Evolutionary conservation across 1,140 invertebrate species (phyloP), one percentile per base, ranked within the genome.

Genomic region (Telenomus remus): DNA sequence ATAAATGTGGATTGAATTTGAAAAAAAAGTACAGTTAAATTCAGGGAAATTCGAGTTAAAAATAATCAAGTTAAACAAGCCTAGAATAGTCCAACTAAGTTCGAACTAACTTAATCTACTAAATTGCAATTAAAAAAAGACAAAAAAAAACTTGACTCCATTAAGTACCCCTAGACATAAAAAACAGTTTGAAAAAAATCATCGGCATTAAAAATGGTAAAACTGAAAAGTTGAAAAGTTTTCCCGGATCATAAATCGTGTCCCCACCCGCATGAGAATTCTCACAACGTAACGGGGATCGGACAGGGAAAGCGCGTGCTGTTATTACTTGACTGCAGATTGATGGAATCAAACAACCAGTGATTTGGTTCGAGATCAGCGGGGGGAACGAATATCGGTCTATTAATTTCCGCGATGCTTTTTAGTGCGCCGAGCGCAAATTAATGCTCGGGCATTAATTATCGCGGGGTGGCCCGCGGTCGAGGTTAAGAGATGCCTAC

Each of bases 371-470:
- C 76, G 76, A 84, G 84, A 86, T 86, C 85, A 83, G 83, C 65
- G 82, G 82, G 85, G 82, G 84, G 85, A 86, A 85, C 84, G 85
- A 74, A 86, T 85, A 84, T 79, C 73, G 81, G 79, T 81, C 85
- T 85, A 86, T 86, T 86, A 86, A 86, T 85, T 84, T 84, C 82
- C 65, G 46, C 57, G 71, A 10, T 27, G 43, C 35, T 60, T 73
- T 65, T 73, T 49, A 12, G 48, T 49, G 64, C 60, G 65, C 60
- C 79, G 79, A 27, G 84, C 74, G 82, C 79, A 84, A 85, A 86
- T 86, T 85, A 84, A 86, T 86, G 84, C 82, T 63, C 80, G 72
- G 59, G 82, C 83, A 86, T 86, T 84, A 84, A 85, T 86, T 86
- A 85, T 81, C 63, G 57, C 46, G 64, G 71, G 71, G 71, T 74